Base-by-base conservation (phyloP, 2,888 invertebrate species). In the Salticus scenicus region DNA sequence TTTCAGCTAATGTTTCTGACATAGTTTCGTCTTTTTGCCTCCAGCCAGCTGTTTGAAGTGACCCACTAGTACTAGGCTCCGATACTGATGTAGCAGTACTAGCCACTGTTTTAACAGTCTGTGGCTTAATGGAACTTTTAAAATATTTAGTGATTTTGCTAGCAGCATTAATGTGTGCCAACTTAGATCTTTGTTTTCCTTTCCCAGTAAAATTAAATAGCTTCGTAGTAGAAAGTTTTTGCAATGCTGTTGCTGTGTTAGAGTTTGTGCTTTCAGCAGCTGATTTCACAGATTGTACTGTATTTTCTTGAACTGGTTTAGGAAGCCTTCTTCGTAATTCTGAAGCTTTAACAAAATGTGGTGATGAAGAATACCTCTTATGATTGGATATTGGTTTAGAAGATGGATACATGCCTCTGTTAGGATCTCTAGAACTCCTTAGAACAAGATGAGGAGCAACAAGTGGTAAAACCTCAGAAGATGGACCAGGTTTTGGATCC, bases 281-380 rank as follows among this genome's bases (percentile, higher is more conserved):
- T 37, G 37, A 37, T 37, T 4, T 4, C 10, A 37, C 37, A n/a
- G n/a, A n/a, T 10, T 37, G 37, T 37, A 37, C 37, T 37, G 37
- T 7, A 10, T 37, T 37, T 37, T 37, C 10, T 10, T 37, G 4
- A 37, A 10, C 4, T 7, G 7, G 4, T 10, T 37, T 10, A 37
- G 4, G 10, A 4, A 37, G 4, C 10, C 37, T 37, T 37, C 17
- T n/a, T 7, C 5, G 1, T 10, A 83, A 41, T 42, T 77, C 24
- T 20, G 83, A 77, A 41, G 83, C 83, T 31, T 67, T 72, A 7
- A 57, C 57, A 57, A 57, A 57, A 5, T 57, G 1, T 24, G 57
- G 57, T 24, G 57, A 57, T 24, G 20, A 24, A 24, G 33, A 82
- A 82, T 41, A 74, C 31, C 8, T 67, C 31, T 14, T n/a, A 47